These are phyloP conservation scores for Amphiduros pacificus DNA, from an alignment of 2,888 invertebrate species.

Conservation along the genomic window DNA sequence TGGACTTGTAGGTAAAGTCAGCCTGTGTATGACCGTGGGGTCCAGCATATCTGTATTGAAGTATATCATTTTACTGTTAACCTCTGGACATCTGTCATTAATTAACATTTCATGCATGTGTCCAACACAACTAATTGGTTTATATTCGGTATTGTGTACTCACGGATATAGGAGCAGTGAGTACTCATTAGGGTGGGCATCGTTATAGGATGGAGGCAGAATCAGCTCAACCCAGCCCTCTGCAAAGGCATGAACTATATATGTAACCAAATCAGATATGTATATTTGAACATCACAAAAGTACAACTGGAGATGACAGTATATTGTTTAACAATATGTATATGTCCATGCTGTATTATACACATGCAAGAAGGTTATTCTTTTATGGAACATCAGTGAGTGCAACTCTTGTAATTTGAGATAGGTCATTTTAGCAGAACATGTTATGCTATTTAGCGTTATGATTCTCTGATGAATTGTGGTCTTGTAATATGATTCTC, in stretches of 20 bases:
- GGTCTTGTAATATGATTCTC: too few species aligned
- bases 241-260: not conserved
- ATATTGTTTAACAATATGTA: too few species aligned
- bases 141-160: not conserved
- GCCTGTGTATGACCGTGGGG: conserved; percentile 9
- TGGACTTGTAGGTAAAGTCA: not conserved
- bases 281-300: too few species aligned
- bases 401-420: too few species aligned
- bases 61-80: not conserved
- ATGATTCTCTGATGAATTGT: too few species aligned
- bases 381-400: too few species aligned
- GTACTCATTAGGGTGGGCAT: conserved; percentile 4
- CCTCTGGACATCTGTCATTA: not conserved
- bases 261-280: too few species aligned
- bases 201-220: not conserved
- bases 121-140: not conserved
- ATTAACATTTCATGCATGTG: not conserved
- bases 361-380: too few species aligned
- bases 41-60: conserved; percentile 7
- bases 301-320: too few species aligned
- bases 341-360: too few species aligned
- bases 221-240: conserved; percentile 10
- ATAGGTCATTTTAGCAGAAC: too few species aligned
- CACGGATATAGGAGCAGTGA: conserved; percentile 7
- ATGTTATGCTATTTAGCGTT: too few species aligned